These are phyloP conservation scores for Polyommatus iphigenia DNA, from an alignment of 2,888 invertebrate genomes.

Conservation along the genomic window DNA sequence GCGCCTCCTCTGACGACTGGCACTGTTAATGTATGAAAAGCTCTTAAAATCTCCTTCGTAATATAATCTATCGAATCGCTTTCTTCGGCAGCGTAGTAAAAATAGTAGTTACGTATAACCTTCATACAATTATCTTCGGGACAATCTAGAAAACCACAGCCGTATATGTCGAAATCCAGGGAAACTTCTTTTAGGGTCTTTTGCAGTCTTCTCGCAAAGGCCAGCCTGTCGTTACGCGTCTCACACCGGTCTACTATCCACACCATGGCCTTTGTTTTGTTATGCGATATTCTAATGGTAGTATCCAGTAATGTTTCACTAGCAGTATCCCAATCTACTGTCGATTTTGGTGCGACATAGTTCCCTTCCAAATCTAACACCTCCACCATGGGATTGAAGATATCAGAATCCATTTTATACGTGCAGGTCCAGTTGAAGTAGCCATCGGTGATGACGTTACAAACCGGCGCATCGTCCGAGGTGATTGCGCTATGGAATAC, in stretches of 20 bases:
- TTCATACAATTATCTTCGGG: conserved; percentile 50
- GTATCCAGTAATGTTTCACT: conserved; percentile 35
- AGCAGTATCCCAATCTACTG: conserved; percentile 48
- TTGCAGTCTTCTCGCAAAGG: conserved; percentile 55
- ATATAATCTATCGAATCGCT: conserved; percentile 61
- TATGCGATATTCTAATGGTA: conserved; percentile 47
- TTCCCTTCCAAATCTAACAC: conserved; percentile 53
- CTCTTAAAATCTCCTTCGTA: conserved; percentile 59
- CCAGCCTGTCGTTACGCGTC: conserved; percentile 40
- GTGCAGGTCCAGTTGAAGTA: conserved; percentile 75
- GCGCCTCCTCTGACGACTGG: conserved; percentile 84
- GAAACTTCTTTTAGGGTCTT: conserved; percentile 58
- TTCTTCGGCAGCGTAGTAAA: conserved; percentile 60
- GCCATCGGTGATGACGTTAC: conserved; percentile 52
- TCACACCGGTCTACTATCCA: conserved; percentile 52
- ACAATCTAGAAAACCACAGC: conserved; percentile 54
- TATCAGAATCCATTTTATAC: conserved; percentile 66
- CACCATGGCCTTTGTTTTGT: conserved; percentile 43
- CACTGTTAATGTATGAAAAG: conserved; percentile 79
- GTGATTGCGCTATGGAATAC: conserved; percentile 59
- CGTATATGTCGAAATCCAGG: conserved; percentile 72
- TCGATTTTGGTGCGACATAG: conserved; percentile 52
- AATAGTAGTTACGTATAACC: conserved; percentile 58
- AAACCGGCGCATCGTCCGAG: conserved; percentile 54
- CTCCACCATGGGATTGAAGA: conserved; percentile 62